phyloP scores from a whole-genome alignment of 35 echinoderm and acorn worm species.

The Apostichopus parvimensis region DNA sequence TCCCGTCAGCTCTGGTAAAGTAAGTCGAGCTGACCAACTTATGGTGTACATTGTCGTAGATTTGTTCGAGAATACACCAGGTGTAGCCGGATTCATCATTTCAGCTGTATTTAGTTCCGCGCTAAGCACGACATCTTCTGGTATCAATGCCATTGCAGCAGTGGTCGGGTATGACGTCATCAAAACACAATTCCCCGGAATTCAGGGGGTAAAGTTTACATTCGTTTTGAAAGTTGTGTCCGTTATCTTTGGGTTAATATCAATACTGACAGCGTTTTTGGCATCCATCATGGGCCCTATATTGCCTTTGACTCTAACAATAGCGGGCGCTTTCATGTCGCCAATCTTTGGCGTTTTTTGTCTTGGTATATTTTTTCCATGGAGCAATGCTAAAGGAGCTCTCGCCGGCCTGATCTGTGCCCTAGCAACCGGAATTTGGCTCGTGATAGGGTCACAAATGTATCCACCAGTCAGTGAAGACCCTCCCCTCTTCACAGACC shows the following conservation, averaged over 20 bases:
- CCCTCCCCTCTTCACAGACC: conserved; percentile 35
- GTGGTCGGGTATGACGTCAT: conserved; percentile 39
- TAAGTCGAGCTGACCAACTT: neutral
- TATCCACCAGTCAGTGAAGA: conserved; percentile 17
- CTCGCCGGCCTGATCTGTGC: conserved; percentile 14
- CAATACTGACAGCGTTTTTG: conserved; percentile 18
- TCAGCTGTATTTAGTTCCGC: conserved; percentile 45
- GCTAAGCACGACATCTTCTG: conserved; percentile 33
- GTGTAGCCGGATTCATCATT: conserved; percentile 32
- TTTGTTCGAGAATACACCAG: conserved; percentile 5
- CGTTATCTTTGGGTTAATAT: conserved; percentile 12
- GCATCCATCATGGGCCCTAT: conserved; percentile 17
- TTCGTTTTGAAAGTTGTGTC: conserved; percentile 15
- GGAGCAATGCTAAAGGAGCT: conserved; percentile 21
- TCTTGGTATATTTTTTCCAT: conserved; percentile 37
- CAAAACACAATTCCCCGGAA: neutral
- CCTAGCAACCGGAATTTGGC: conserved; percentile 5
- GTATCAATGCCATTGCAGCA: conserved; percentile 28
- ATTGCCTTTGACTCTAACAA: neutral
- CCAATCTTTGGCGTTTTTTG: conserved; percentile 47
- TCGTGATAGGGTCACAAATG: conserved; percentile 16
- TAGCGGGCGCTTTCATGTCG: conserved; percentile 13
- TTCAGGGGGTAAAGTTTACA: conserved; percentile 11
- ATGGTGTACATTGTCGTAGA: conserved; percentile 39
- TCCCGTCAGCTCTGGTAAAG: neutral